Evolutionary conservation across 2,888 invertebrate genomes (phyloP).

Genomic region (Pinctada fucata): DNA sequence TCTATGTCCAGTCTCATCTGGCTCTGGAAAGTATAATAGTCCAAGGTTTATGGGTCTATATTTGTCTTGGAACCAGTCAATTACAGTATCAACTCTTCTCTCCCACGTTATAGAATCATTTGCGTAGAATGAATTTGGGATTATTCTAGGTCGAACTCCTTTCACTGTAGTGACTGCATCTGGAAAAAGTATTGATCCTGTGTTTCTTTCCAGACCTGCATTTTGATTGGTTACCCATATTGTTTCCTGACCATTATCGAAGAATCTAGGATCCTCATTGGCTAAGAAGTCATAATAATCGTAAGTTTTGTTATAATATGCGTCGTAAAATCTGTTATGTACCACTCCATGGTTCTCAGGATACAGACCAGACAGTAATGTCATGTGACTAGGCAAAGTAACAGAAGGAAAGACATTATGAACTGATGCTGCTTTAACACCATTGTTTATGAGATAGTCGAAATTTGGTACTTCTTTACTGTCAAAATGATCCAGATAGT

Average conservation of each 20-base stretch:
- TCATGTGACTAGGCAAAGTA: conserved; percentile 86
- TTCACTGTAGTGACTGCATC: conserved; percentile 80
- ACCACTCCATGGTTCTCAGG: conserved; percentile 84
- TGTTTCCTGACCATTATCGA: conserved; percentile 71
- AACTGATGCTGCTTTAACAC: conserved; percentile 80
- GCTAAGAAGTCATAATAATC: conserved; percentile 34
- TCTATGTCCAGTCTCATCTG: conserved; percentile 82
- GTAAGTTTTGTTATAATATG: conserved; percentile 64
- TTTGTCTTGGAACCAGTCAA: conserved; percentile 65
- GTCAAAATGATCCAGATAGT: conserved; percentile 80
- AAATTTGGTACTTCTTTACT: conserved; percentile 76
- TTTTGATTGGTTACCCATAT: conserved; percentile 78
- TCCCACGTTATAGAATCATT: conserved; percentile 70
- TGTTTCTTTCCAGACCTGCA: conserved; percentile 80
- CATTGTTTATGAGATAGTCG: conserved; percentile 79
- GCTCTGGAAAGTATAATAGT: conserved; percentile 84
- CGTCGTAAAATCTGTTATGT: conserved; percentile 82
- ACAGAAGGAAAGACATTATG: conserved; percentile 79
- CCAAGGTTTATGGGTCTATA: conserved; percentile 82
- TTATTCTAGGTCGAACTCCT: conserved; percentile 58
- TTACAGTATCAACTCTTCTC: conserved; percentile 56
- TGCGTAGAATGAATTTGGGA: conserved; percentile 66
- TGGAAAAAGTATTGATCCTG: conserved; percentile 86
- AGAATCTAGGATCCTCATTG: conserved; percentile 78
- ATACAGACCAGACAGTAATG: conserved; percentile 81